These are phyloP conservation scores for Drosophila malerkotliana DNA, from an alignment of 1,140 invertebrate genomes.

Conservation along the genomic window DNA sequence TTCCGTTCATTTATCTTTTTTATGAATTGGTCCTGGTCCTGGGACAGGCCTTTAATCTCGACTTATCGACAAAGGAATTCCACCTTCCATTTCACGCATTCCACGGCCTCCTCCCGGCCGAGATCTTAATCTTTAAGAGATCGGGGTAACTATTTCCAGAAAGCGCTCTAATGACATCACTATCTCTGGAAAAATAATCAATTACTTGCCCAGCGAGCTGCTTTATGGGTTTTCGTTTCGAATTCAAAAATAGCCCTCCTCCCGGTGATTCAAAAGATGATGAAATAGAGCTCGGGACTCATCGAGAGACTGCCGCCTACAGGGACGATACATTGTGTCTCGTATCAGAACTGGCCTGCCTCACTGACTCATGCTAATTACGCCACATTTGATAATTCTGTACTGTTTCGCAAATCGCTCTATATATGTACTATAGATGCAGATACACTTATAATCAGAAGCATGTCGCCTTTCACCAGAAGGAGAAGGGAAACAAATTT, in stretches of 20 bases:
- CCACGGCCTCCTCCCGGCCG: background rate
- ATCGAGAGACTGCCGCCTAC: too few relatives aligned
- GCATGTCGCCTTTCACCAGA: slow-evolving; percentile 17
- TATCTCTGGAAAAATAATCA: background rate
- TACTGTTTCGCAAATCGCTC: too few relatives aligned
- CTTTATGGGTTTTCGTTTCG: too few relatives aligned
- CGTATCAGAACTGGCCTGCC: background rate
- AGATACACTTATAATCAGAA: background rate
- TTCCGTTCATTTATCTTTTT: slow-evolving; percentile 62
- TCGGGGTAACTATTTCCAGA: background rate
- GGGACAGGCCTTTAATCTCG: too few relatives aligned
- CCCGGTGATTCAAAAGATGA: background rate
- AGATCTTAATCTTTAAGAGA: background rate
- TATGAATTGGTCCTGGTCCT: slow-evolving; percentile 38
- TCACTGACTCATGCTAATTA: slow-evolving; percentile 17
- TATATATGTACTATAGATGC: too few relatives aligned
- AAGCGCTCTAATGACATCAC: background rate
- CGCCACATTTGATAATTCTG: slow-evolving; percentile 22
- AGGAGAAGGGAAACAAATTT: slow-evolving; percentile 16
- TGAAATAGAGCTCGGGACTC: background rate
- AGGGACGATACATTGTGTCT: too few relatives aligned
- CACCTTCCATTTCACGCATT: too few relatives aligned
- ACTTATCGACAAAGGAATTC: too few relatives aligned
- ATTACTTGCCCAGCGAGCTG: too few relatives aligned
- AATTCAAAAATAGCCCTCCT: background rate